Base-by-base conservation (phyloP, 2,797 vertebrate species). In the Delichon dasypus region DNA sequence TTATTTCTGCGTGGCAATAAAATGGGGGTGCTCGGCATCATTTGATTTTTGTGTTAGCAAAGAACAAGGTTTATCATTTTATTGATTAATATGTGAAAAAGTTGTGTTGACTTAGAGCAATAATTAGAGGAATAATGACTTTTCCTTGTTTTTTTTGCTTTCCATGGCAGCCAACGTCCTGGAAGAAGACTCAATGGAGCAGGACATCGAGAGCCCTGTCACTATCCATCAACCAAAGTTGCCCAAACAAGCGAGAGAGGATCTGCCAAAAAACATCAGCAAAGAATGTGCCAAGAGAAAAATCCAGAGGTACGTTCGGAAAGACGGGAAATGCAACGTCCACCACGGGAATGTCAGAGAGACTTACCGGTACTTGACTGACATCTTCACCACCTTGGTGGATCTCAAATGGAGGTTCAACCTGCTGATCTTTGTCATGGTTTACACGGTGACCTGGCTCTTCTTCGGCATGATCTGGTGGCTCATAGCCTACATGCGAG, bases 391-490 rank as follows among this genome's bases (percentile, higher is more conserved):
- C 96, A 99, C 99, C 7, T 96, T 99, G 78, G 99, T 99, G 12
- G 99, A 99, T 96, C 98, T 99, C 78, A 99, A 99, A 96, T 99
- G 99, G 99, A 98, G 99, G 90, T 99, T 99, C 97, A 99, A 99
- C 97, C 98, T 99, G 91, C 97, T 99, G 93, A 99, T 99, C 95
- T 99, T 99, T 20, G 99, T 99, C 96, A 95, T 99, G 98, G 99
- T 99, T 75, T 99, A 99, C 98, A 99, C 99, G 3, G 98, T 99
- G 73, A 99, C 99, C 1, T 99, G 99, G 99, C 98, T 99, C 47
- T 99, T 99, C 96, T 99, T 99, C 50, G 99, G 99, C 96, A 98
- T 99, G 97, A 99, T 99, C 98, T 99, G 99, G 99, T 99, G 99
- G 99, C 97, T 99, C 36, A 99, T 99, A 16, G 99, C 99, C 2